These are phyloP conservation scores for Chymomyza costata DNA, from an alignment of 1,140 invertebrate genomes.

Conservation along the genomic window DNA sequence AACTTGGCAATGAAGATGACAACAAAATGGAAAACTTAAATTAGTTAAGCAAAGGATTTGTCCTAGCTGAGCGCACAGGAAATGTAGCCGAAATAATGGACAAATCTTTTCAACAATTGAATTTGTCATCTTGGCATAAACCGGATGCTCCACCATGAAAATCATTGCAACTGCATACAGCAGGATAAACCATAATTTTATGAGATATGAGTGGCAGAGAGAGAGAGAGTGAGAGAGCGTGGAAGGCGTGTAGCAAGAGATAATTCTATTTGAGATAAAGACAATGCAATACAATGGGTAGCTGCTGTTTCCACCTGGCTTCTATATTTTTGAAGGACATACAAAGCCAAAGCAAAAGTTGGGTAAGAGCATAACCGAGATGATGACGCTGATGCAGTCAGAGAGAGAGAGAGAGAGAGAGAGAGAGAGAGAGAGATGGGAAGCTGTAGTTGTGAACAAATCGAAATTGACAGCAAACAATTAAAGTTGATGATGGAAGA, in stretches of 20 bases:
- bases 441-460: conserved; percentile 7
- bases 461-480: conserved; percentile 58
- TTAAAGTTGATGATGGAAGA: conserved; percentile 43
- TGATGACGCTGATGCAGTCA: too few species aligned
- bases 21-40: conserved; percentile 24
- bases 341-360: too few species aligned
- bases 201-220: conserved; percentile 3
- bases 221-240: not conserved
- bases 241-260: conserved; percentile 36
- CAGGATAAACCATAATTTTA: conserved; percentile 31
- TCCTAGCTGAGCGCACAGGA: conserved; percentile 19
- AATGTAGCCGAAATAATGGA: conserved; percentile 6
- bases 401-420: too few species aligned
- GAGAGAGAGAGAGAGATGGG: not conserved
- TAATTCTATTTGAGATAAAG: conserved; percentile 44
- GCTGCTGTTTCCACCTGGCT: too few species aligned
- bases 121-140: conserved; percentile 9
- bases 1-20: conserved; percentile 21
- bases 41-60: conserved; percentile 35
- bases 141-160: not conserved
- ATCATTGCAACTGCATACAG: not conserved
- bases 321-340: too few species aligned
- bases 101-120: conserved; percentile 12
- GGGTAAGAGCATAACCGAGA: too few species aligned
- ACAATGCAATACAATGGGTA: too few species aligned